Percentiles rank a stretch among this genome's conserved stretches.
Conservation (phyloP, 1,140 invertebrate genomes). For the Gryon sp. region DNA sequence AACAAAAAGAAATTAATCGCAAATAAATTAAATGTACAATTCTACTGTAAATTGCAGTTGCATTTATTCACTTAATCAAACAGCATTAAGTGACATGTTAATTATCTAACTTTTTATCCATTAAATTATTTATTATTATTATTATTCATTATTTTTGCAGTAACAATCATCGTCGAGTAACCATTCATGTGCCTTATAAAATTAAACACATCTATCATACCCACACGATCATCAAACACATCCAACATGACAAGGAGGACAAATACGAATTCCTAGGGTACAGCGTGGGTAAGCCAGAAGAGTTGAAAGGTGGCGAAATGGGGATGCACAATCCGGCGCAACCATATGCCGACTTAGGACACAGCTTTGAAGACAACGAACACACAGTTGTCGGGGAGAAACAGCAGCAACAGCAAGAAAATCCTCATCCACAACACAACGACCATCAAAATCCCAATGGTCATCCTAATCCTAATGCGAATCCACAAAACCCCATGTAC, state of each 20-base stretch:
- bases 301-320: slow-evolving; percentile 59
- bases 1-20: too few species aligned
- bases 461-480: too few species aligned
- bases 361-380: slow-evolving; percentile 39
- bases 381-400: slow-evolving; percentile 10
- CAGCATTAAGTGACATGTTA: too few species aligned
- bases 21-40: too few species aligned
- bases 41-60: too few species aligned
- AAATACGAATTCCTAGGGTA: slow-evolving; percentile 74
- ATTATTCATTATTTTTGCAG: background rate
- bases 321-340: slow-evolving; percentile 9
- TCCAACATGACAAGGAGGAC: slow-evolving; percentile 70
- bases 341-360: slow-evolving; percentile 34
- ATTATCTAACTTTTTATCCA: too few species aligned
- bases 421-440: background rate
- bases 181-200: slow-evolving; percentile 77
- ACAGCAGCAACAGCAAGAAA: background rate
- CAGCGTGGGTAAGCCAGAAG: slow-evolving; percentile 71
- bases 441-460: too few species aligned
- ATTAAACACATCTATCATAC: slow-evolving; percentile 75
- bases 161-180: slow-evolving; percentile 65
- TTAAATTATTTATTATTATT: too few species aligned
- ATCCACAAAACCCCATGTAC: too few species aligned
- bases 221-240: slow-evolving; percentile 75
- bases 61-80: too few species aligned